Evolutionary conservation across 1,140 invertebrate genomes (phyloP), one percentile per base, ranked within the genome.

Genomic region (Sycophaga agraensis): DNA sequence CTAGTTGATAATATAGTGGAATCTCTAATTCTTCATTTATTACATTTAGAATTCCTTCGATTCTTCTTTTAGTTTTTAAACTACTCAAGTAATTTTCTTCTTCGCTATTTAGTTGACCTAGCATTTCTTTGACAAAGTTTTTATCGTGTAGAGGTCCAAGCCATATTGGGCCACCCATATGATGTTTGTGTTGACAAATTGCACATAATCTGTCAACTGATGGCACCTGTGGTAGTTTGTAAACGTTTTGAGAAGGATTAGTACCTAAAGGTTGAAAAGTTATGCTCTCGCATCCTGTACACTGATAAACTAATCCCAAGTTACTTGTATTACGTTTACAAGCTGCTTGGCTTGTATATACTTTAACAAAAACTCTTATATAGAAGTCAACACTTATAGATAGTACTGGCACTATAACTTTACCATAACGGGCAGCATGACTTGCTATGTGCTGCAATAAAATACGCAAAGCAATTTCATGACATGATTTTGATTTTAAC

Each of bases 371-470:
- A 6, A 99, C 88, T 65, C 98, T 82, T 22, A 99, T 88, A 77
- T 99, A 99, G 82, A 99, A 99, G 80, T 99, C 98, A 4, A 91
- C 92, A 58, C 95, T 97, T 48, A 99, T 74, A 21, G 92, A 95
- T 1, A 99, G 70, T 5, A 99, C 67, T 0, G 98, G 98, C 51
- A 88, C 85, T 67, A 98, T 98, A 72, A 96, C 97, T 43, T 93
- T 85, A 17, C 93, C 92, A 79, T 99, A 97, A 35, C 92, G 83
- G 73, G 91, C 96, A 1, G 97, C 97, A 73, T 96, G 91, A 0
- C 87, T 84, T 67, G 98, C 92, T 66, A 99, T 91, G 65, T 88
- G 88, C 72, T 95, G 91, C 19, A 99, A 81, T 21, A 98, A 81
- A 71, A 99, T 98, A 67, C 98, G 84, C 8, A 99, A 73, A 6